These are phyloP conservation scores for Notechis scutatus DNA, from an alignment of 2,113 vertebrate species.

Conservation along the genomic window DNA sequence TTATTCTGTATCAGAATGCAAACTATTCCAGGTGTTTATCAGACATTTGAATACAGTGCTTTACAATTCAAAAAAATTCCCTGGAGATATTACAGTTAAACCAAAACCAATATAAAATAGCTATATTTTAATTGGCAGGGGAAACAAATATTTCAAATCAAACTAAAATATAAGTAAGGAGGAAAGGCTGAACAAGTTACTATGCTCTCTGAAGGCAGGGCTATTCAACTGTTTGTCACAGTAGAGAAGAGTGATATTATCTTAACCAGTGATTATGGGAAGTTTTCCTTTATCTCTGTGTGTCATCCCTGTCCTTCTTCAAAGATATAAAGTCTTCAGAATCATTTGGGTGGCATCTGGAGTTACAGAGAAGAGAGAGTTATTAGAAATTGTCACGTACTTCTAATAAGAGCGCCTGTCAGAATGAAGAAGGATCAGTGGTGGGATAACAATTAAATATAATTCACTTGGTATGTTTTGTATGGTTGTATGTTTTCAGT, in stretches of 20 bases:
- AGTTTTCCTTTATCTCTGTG: background rate
- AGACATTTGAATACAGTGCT: background rate
- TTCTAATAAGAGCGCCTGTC: background rate
- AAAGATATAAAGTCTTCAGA: background rate
- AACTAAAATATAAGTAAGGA: background rate
- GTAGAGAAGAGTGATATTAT: background rate
- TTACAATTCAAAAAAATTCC: background rate
- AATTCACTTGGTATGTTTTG: background rate
- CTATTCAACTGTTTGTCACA: background rate
- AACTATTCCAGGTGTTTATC: background rate
- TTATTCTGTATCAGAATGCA: background rate
- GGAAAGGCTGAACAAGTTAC: background rate
- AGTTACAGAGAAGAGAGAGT: too few relatives aligned
- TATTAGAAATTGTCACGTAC: background rate
- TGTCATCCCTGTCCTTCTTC: background rate
- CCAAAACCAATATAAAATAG: background rate
- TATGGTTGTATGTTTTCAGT: background rate
- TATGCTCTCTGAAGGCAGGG: background rate
- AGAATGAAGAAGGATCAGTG: background rate
- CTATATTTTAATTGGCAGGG: background rate
- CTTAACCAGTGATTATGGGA: background rate
- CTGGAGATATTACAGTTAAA: background rate
- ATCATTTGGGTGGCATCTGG: background rate
- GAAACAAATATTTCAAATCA: background rate
- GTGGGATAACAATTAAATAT: background rate